Evolutionary conservation across 2,113 vertebrate species (phyloP).

Genomic region (Oreochromis niloticus): DNA sequence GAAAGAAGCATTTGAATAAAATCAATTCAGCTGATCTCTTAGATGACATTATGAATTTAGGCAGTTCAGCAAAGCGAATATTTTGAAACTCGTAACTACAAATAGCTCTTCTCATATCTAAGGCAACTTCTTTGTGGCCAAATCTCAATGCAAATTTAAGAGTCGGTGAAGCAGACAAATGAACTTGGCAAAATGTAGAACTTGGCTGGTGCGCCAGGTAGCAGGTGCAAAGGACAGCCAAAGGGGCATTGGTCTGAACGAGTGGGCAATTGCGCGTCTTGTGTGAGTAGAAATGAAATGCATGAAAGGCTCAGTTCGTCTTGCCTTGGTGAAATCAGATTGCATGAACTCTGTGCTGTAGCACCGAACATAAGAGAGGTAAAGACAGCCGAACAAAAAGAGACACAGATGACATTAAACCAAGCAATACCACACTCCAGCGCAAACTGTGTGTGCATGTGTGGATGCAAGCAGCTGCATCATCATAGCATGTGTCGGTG

Average conservation of each 20-base stretch:
- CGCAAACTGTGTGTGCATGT: background rate
- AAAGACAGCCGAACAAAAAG: background rate
- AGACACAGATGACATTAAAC: constrained; percentile 3
- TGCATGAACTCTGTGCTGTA: constrained; percentile 17
- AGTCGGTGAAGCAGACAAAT: constrained; percentile 32
- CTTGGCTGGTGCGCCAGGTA: constrained; percentile 22
- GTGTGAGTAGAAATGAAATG: constrained; percentile 29
- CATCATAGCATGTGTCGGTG: background rate
- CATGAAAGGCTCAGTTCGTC: background rate
- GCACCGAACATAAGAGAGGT: background rate
- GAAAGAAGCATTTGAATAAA: background rate
- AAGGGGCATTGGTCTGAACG: constrained; percentile 16
- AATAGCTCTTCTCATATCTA: background rate
- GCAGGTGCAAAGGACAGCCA: constrained; percentile 40
- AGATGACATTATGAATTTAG: background rate
- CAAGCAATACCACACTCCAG: background rate
- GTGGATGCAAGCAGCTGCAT: background rate
- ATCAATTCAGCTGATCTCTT: background rate
- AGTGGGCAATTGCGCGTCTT: constrained; percentile 6
- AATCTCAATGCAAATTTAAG: constrained; percentile 5
- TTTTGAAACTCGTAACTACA: background rate
- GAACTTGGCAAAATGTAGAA: background rate
- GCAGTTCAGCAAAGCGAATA: background rate
- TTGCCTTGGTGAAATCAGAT: constrained; percentile 11
- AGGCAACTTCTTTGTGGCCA: background rate